Evolutionary conservation across 1,140 invertebrate species (phyloP), one percentile per base, ranked within the genome.

Genomic region (Drosophila nannoptera): DNA sequence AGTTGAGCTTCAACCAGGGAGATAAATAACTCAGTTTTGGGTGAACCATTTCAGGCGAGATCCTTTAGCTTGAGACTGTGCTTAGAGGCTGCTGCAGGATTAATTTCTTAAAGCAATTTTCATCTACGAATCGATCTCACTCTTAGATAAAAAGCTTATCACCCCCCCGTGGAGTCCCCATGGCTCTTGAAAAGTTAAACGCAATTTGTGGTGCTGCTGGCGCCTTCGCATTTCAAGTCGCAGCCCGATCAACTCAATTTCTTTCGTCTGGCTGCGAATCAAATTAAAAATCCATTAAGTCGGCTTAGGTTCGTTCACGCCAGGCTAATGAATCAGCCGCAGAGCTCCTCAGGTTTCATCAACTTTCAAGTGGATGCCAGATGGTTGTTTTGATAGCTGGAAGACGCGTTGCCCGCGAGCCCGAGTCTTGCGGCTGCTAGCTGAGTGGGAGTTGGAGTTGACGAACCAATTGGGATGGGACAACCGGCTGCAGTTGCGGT

Each of bases 201-300:
- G 9, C 22, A 46, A 29, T 46, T 46, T 32, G 45, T 43, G 49
- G 12, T n/a, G 40, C n/a, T n/a, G n/a, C 7, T n/a, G 12, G 12
- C 40, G 12, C 12, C 3, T 7, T 43, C 14, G 6, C 12, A n/a
- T 14, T 45, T 31, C 31, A 31, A 7, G 14, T 22, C 16, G 46
- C 42, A 7, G 7, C 22, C 45, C 33, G 40, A 75, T 56, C 54
- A 78, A 60, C 60, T 69, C 52, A 74, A 77, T 64, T 59, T 54
- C 46, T 46, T 36, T 50, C 43, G 78, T 82, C 78, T 82, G 78
- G 75, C 78, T 75, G 69, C 62, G 72, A 78, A 83, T 83, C 77
- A 59, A 83, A 82, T 82, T 84, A 78, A 84, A 83, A 84, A 76
- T 49, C 64, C 59, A 84, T 83, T 76, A 80, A 64, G 65, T 48